Evolutionary conservation across 2,797 vertebrate genomes (phyloP), one percentile per base, ranked within the genome.

Genomic region (Chelidonichthys spinosus): DNA sequence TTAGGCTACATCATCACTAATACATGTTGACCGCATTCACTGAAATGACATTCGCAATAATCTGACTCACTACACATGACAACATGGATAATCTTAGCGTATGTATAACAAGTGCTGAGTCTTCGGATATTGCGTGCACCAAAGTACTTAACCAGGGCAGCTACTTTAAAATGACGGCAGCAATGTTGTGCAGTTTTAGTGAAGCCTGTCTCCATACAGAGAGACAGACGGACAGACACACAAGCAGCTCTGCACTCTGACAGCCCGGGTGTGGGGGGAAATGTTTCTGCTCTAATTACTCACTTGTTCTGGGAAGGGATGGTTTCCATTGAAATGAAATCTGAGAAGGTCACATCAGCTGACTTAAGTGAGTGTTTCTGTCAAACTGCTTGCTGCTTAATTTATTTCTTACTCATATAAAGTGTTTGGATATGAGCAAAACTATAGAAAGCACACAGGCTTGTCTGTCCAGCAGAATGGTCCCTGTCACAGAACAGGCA

Each of bases 241-340:
- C 84, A 85, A 77, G 81, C 83, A 79, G 69, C 75, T 83, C 63
- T 15, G 60, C 72, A 70, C 78, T 75, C 70, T 83, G 70, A 73
- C 77, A 76, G 70, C 70, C 43, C 2, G 60, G 71, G 76, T 81
- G 83, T 88, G 83, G 73, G 78, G 81, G 84, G 77, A 85, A 89
- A 89, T 88, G 81, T 90, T 92, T 91, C 88, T 89, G 90, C 87
- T 92, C 89, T 91, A 93, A 93, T 93, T 92, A 94, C 83, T 91
- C 72, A 85, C 89, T 90, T 88, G 82, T 90, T 89, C 89, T 87
- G 85, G 82, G 83, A 92, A 91, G 78, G 70, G 72, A 44, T 13
- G 14, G 67, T 40, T 42, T 37, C 46, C 74, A 78, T 74, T 83
- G 76, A 88, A 86, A 85, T 88, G 76, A 89, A 91, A 93, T 88